Evolutionary conservation across 2,113 vertebrate species (phyloP), one percentile per base, ranked within the genome.

Genomic region (Grammomys surdaster): DNA sequence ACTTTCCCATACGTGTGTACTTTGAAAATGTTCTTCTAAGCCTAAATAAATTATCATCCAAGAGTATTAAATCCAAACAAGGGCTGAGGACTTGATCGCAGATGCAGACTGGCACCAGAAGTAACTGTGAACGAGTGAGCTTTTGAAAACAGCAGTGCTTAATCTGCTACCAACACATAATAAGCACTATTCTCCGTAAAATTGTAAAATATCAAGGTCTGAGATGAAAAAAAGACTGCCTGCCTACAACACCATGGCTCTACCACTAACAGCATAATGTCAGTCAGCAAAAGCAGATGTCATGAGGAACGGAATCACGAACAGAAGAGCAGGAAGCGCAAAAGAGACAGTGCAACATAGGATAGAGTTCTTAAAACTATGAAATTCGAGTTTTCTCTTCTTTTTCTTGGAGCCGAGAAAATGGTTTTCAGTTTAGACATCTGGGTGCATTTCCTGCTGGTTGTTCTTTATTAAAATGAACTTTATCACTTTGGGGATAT

Each of bases 221-320:
- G 78, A n/a, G 67, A 56, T 75, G n/a, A 20, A 73, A 26, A n/a
- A 89, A 80, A 93, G 13, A 12, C 63, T 43, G 40, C 26, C 36
- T 69, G 13, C 46, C 46, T 80, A n/a, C 69, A 77, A 26, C 82
- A 26, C 88, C 80, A 81, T 33, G 63, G 46, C 78, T 73, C 12
- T 19, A 46, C 81, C 63, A 81, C 11, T n/a, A 67, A 75, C 7
- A 88, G 58, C 46, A 65, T 70, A 70, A n/a, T 70, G 28, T 26
- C 78, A 56, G 84, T 48, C 36, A 84, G 65, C 43, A 77, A 90
- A 95, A 91, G 10, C 4, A 88, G 43, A 85, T 90, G 77, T 40
- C 77, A 51, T 33, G 77, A 69, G 63, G 93, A 96, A 92, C 36
- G 6, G 8, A 91, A 93, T 94, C 33, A 93, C 26, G 85, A 95